A percentile compares a stretch with the other conserved stretches of the same genome.
Conservation (phyloP, 2,113 vertebrate genomes). For the Eretmodus cyanostictus region DNA sequence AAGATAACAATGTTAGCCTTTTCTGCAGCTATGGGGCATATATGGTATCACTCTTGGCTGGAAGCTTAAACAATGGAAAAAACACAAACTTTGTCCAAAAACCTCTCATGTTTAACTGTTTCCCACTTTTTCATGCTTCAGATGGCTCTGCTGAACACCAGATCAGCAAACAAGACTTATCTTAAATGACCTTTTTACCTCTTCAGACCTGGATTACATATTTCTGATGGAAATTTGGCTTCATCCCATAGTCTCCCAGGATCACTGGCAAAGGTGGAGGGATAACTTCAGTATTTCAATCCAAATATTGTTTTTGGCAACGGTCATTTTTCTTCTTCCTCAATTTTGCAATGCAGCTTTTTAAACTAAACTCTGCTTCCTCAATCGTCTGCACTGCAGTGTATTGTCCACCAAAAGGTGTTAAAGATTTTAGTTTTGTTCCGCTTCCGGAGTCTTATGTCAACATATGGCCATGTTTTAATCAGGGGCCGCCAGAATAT, state of each 20-base stretch:
- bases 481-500: not conserved
- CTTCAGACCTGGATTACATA: not conserved
- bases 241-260: not conserved
- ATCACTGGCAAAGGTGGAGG: not conserved
- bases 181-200: not conserved
- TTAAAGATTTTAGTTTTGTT: not conserved
- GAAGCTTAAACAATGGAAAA: too few relatives aligned
- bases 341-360: not conserved
- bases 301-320: not conserved
- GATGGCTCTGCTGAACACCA: not conserved
- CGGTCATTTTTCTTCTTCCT: not conserved
- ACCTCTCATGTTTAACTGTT: too few relatives aligned
- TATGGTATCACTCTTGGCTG: too few relatives aligned
- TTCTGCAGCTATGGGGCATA: too few relatives aligned
- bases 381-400: not conserved
- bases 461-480: not conserved
- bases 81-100: too few relatives aligned
- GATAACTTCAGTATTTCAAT: not conserved
- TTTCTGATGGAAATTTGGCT: not conserved
- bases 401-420: not conserved
- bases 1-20: too few relatives aligned
- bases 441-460: not conserved
- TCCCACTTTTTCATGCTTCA: not conserved
- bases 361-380: not conserved
- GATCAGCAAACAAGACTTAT: not conserved